Base-by-base conservation (phyloP, 2,113 vertebrate species). In the Apodemus speciosus region DNA sequence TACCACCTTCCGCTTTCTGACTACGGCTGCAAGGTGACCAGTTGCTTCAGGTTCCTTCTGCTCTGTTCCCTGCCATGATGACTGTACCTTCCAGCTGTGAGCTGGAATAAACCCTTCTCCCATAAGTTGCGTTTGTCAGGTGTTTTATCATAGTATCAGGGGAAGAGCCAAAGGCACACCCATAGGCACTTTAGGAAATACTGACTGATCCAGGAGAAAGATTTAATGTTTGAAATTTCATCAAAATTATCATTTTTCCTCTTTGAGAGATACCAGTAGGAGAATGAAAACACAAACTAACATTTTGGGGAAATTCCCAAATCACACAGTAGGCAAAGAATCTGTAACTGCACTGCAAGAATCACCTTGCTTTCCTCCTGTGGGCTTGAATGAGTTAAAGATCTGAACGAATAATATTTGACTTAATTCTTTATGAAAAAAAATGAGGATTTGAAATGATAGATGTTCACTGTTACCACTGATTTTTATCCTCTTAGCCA, bases 261-360 rank as follows among this genome's bases (percentile, higher is more conserved):
- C 69, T 27, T 2, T 84, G 43, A 60, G 56, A 88, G 64, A 38
- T 38, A 69, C 13, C 71, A 7, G 20, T 85, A 56, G 83, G 38
- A 93, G 18, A 85, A 84, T 81, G 14, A 84, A 73, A 84, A 93
- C n/a, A 85, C 21, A 91, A 93, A 56, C 8, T 76, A 83, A 81
- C 58, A 40, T 11, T 68, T 11, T 16, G 14, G 64, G 23, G 11
- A 80, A 56, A 40, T 49, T 80, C 38, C 20, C 21, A 76, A 88
- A 90, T 43, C 32, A 38, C 0, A 25, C 62, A n/a, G 75, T 43
- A 93, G 23, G 53, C 58, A 80, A 84, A 92, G 8, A 30, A 68
- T 25, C 88, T 84, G 3, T 11, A 9, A 15, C 73, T 56, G 40
- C 43, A 76, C 25, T 71, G 2, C 1, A 30, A 18, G 35, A 84